Evolutionary conservation across 2,113 vertebrate genomes (phyloP), one percentile per base, ranked within the genome.

Genomic region (Steatornis caripensis): DNA sequence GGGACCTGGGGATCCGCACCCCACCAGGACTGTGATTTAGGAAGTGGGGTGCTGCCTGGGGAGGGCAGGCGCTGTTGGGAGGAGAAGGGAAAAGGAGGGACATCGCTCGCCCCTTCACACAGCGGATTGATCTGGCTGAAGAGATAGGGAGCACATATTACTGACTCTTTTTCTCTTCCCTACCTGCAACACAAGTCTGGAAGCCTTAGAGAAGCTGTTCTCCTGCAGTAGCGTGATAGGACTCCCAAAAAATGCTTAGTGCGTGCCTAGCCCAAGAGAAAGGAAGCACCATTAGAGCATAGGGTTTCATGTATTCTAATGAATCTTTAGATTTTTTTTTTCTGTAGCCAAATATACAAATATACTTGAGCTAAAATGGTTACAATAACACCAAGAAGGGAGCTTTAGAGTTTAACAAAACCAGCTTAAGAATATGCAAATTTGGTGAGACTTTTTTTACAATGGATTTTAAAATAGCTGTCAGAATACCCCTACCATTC

Each of bases 31-130:
- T 74, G 37, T 41, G 48, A 36, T 71, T 64, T 87, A 34, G 30
- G 30, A 80, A 71, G 53, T 6, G 12, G 19, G 36, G 7, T 26
- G 9, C 10, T 62, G 53, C n/a, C 30, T 2, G 1, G 34, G 23
- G n/a, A 64, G 11, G 18, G 14, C 32, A 21, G 41, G 9, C 1
- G 41, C 4, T 72, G 10, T 9, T 1, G 0, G 83, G 17, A 41
- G 55, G 27, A 85, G 62, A 37, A 53, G 15, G 13, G 20, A 68
- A 54, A 69, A 39, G 18, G 6, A 76, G 6, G 2, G 7, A 29
- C 34, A 8, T 20, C 2, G 3, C 4, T 65, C 7, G 0, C 15
- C 19, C 7, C n/a, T 53, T 74, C 2, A 4, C 32, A 69, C 10
- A 61, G 23, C 29, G 61, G 27, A n/a, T 2, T 37, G 36, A 29